Percentiles rank a stretch among this genome's conserved stretches.
Evolutionary conservation across 1,140 invertebrate genomes (phyloP).

Genomic region (Musca vetustissima): DNA sequence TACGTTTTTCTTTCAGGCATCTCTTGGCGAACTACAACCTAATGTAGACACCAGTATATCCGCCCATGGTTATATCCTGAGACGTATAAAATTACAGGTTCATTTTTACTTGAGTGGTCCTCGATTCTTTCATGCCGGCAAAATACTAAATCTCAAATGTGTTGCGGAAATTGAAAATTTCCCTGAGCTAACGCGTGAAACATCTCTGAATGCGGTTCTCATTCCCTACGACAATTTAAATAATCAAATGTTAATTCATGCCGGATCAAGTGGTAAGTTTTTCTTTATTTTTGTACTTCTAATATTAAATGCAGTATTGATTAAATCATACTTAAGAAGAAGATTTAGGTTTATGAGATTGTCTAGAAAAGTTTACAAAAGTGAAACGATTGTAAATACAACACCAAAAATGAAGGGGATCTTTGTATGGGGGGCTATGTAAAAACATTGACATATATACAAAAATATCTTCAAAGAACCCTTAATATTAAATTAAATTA

Average conservation of each 20-base stretch:
- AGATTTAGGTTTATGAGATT: too few relatives aligned
- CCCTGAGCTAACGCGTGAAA: conserved; percentile 46
- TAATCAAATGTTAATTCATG: conserved; percentile 53
- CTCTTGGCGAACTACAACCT: conserved; percentile 46
- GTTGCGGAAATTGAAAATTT: conserved; percentile 54
- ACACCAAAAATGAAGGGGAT: too few relatives aligned
- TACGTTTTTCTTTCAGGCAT: conserved; percentile 34
- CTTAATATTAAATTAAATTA: too few relatives aligned
- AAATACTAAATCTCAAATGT: conserved; percentile 47
- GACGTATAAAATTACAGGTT: conserved; percentile 46
- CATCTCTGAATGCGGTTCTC: conserved; percentile 40
- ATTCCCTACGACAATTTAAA: conserved; percentile 51
- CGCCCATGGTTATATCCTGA: conserved; percentile 50
- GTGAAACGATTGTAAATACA: too few relatives aligned
- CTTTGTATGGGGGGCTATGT: too few relatives aligned
- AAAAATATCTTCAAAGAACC: too few relatives aligned
- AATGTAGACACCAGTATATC: conserved; percentile 47
- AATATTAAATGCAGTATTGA: too few relatives aligned
- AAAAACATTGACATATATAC: too few relatives aligned
- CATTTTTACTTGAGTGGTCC: conserved; percentile 50
- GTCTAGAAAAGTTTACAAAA: too few relatives aligned
- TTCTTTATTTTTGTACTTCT: too few relatives aligned
- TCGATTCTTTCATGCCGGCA: conserved; percentile 40
- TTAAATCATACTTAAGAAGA: too few relatives aligned
- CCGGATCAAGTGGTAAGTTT: conserved; percentile 35